These are phyloP conservation scores for Tridacna crocea DNA, from an alignment of 2,888 invertebrate genomes.

Conservation along the genomic window DNA sequence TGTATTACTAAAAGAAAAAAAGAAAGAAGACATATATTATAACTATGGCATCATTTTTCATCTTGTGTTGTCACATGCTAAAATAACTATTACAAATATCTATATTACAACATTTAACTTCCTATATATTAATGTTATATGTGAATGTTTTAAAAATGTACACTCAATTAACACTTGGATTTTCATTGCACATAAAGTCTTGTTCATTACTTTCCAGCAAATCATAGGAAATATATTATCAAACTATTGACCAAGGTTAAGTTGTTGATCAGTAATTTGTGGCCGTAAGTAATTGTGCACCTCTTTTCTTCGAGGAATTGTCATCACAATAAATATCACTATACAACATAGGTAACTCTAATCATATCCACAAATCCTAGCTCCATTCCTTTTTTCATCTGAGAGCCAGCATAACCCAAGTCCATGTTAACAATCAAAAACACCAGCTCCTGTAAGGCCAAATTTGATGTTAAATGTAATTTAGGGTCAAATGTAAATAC, in stretches of 20 bases:
- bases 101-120: conserved; percentile 41
- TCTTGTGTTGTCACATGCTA: conserved; percentile 20
- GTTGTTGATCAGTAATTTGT: too few relatives aligned
- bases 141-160: conserved; percentile 27
- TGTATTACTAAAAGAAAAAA: neutral
- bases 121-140: conserved; percentile 48
- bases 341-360: too few relatives aligned
- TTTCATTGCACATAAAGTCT: conserved; percentile 51
- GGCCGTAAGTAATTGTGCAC: too few relatives aligned
- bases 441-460: too few relatives aligned
- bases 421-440: too few relatives aligned
- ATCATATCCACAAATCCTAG: too few relatives aligned
- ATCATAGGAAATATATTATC: neutral
- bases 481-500: neutral
- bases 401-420: too few relatives aligned
- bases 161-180: conserved; percentile 47
- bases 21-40: neutral
- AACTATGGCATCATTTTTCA: conserved; percentile 15
- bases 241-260: neutral
- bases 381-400: too few relatives aligned
- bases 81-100: conserved; percentile 47
- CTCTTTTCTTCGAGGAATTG: too few relatives aligned
- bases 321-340: too few relatives aligned
- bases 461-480: too few relatives aligned
- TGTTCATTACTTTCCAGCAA: conserved; percentile 35